Percentiles rank a stretch among this genome's conserved stretches.
phyloP scores from a whole-genome alignment of 2,113 vertebrate species.

The Lamprotornis superbus region DNA sequence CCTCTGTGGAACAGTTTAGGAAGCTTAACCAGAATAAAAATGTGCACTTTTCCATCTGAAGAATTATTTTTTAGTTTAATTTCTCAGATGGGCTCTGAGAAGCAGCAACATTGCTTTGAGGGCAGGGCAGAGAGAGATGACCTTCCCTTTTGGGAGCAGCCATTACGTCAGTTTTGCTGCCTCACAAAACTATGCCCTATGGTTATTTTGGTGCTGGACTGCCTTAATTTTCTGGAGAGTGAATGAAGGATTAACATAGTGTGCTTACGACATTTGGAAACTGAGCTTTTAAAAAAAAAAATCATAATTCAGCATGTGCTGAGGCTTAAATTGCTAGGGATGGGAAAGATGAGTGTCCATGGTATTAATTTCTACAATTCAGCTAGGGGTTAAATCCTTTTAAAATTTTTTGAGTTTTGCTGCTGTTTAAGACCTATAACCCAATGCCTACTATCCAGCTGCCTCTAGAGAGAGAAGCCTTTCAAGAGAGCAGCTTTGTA shows the following conservation, averaged over 20 bases:
- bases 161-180: not conserved
- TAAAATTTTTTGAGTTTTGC: not conserved
- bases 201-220: constrained; percentile 22
- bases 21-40: not conserved
- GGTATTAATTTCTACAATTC: not conserved
- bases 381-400: not conserved
- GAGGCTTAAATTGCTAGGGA: not conserved
- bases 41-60: not conserved
- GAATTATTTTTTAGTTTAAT: not conserved
- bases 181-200: constrained; percentile 8
- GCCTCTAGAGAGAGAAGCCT: constrained; percentile 1
- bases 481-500: constrained; percentile 34
- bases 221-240: constrained; percentile 38
- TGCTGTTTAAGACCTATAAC: constrained; percentile 26
- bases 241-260: not conserved
- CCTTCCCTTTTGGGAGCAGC: constrained; percentile 15
- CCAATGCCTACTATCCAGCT: not conserved
- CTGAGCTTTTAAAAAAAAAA: not conserved
- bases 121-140: constrained; percentile 3
- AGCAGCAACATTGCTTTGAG: not conserved
- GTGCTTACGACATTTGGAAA: not conserved
- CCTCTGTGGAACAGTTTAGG: not conserved
- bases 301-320: not conserved
- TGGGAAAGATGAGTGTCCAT: not conserved
- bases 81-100: not conserved